phyloP scores from a whole-genome alignment of 2,797 vertebrate genomes.

The Eremophila alpestris region DNA sequence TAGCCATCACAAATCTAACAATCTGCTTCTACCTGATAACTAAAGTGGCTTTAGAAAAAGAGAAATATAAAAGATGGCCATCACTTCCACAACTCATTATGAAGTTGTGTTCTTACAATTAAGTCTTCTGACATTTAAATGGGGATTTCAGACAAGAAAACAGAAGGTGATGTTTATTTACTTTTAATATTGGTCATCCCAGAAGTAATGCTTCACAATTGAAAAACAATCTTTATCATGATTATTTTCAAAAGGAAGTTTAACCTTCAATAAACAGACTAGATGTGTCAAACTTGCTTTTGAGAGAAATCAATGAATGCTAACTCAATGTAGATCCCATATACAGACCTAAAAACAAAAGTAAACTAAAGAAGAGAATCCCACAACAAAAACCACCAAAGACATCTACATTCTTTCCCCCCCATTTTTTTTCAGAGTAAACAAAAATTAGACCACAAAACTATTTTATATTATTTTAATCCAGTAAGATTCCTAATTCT shows the following conservation, averaged over 20 bases:
- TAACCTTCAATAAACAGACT: not conserved
- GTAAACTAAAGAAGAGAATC: not conserved
- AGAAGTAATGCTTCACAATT: not conserved
- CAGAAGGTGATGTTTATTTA: not conserved
- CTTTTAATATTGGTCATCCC: not conserved
- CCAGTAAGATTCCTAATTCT: not conserved
- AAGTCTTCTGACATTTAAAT: not conserved
- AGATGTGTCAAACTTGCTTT: not conserved
- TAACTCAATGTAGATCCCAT: not conserved
- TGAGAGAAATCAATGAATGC: not conserved
- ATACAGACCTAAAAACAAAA: not conserved
- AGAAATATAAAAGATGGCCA: not conserved
- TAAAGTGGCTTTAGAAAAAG: not conserved
- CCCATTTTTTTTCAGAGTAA: not conserved
- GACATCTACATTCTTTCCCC: not conserved
- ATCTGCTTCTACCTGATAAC: not conserved
- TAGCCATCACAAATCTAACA: not conserved
- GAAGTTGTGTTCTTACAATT: not conserved
- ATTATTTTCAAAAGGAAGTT: not conserved
- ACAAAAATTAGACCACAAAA: not conserved
- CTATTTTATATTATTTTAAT: not conserved
- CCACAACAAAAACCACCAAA: accelerated
- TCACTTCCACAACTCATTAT: not conserved
- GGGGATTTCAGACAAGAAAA: not conserved
- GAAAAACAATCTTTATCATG: not conserved